These are phyloP conservation scores for Dione juno DNA, from an alignment of 2,888 invertebrate genomes.

Conservation along the genomic window DNA sequence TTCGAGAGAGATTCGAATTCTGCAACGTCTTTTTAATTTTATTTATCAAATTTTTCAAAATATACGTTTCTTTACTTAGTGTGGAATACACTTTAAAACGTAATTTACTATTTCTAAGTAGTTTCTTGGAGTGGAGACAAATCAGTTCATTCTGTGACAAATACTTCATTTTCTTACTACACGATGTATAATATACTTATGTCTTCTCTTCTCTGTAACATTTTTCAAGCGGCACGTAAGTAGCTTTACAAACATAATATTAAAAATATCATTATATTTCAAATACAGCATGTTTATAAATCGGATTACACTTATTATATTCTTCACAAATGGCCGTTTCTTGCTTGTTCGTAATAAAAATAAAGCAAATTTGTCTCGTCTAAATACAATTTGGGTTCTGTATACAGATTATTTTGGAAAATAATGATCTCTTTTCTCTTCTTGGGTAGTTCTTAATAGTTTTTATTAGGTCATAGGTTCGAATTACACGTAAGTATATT, in stretches of 20 bases:
- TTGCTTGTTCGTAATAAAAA: constrained; percentile 22
- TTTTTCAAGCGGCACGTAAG: background rate
- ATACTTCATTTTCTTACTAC: background rate
- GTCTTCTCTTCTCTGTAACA: background rate
- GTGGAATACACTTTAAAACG: too few relatives aligned
- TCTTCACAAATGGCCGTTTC: constrained; percentile 19
- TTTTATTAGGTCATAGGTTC: too few relatives aligned
- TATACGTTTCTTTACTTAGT: too few relatives aligned
- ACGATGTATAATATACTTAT: too few relatives aligned
- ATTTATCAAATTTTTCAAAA: too few relatives aligned
- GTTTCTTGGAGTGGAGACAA: too few relatives aligned
- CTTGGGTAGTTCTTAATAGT: too few relatives aligned
- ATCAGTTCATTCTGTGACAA: too few relatives aligned
- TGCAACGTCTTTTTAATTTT: too few relatives aligned
- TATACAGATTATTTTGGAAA: background rate
- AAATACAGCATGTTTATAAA: constrained; percentile 4
- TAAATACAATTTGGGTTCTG: constrained; percentile 9
- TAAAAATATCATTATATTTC: constrained; percentile 12
- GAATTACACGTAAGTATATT: too few relatives aligned
- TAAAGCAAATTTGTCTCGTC: background rate
- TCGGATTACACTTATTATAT: constrained; percentile 20
- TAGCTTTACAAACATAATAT: background rate
- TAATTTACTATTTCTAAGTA: too few relatives aligned
- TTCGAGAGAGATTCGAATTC: too few relatives aligned
- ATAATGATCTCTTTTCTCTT: background rate